These are phyloP conservation scores for Morone saxatilis DNA, from an alignment of 2,113 vertebrate genomes.

Conservation along the genomic window DNA sequence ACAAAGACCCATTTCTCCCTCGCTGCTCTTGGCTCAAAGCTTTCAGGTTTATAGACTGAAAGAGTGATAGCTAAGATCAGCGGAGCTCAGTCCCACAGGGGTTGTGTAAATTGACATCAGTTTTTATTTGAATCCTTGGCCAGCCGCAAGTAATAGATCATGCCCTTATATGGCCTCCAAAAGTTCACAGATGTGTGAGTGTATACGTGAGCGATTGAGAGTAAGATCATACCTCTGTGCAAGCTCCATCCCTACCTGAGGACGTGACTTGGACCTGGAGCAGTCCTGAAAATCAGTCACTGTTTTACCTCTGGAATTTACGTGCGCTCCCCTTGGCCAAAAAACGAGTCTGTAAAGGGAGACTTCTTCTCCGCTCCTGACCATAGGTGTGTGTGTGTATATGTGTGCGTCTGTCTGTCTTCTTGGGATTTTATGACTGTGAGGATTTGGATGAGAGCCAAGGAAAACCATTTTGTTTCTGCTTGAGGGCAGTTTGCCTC, in stretches of 20 bases:
- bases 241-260: conserved; percentile 52
- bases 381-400: conserved; percentile 26
- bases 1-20: conserved; percentile 39
- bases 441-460: conserved; percentile 65
- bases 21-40: conserved; percentile 3
- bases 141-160: conserved; percentile 48
- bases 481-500: conserved; percentile 59
- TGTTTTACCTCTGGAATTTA: conserved; percentile 67
- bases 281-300: conserved; percentile 58
- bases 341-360: conserved; percentile 33
- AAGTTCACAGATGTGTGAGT: conserved; percentile 34
- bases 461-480: conserved; percentile 74
- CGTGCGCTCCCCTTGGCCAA: conserved; percentile 20
- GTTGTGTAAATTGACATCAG: conserved; percentile 62
- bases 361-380: conserved; percentile 36
- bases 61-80: conserved; percentile 48
- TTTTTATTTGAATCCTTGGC: conserved; percentile 67
- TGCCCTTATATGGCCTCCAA: conserved; percentile 73
- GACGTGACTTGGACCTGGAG: conserved; percentile 49
- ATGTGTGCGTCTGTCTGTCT: conserved; percentile 7
- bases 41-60: conserved; percentile 43
- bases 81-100: conserved; percentile 21
- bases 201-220: conserved; percentile 17
- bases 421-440: conserved; percentile 59
- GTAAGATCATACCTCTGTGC: conserved; percentile 32